phyloP scores from a whole-genome alignment of 53 echinoderm and acorn worm species.

The Crossaster papposus region DNA sequence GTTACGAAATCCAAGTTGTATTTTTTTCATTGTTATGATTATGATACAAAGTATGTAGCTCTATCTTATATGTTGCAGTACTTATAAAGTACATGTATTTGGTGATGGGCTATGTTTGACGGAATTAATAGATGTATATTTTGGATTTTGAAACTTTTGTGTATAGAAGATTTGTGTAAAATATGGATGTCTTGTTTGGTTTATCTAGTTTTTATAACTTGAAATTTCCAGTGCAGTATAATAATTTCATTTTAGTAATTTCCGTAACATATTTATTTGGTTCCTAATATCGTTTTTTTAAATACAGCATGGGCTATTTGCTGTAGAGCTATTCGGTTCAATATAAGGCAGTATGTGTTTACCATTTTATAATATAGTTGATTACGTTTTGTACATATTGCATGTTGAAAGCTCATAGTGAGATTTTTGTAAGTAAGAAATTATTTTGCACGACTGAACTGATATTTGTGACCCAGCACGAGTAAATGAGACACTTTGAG shows the following conservation, averaged over 20 bases:
- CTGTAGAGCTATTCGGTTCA: neutral
- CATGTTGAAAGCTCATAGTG: neutral
- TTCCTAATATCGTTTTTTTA: neutral
- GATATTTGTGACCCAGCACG: no score
- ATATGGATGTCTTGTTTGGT: neutral
- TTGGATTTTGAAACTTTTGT: neutral
- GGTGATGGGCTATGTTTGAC: neutral
- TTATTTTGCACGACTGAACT: neutral
- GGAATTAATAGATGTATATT: neutral
- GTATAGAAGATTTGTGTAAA: neutral
- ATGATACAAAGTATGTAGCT: neutral
- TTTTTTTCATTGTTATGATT: neutral
- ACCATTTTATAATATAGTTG: neutral
- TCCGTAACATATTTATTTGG: neutral
- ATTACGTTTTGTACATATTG: neutral
- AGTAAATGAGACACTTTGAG: no score
- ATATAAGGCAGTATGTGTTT: neutral
- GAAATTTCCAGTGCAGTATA: neutral
- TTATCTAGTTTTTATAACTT: neutral
- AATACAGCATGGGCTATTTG: neutral
- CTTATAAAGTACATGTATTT: conserved; percentile 33
- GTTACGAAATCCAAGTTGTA: no score
- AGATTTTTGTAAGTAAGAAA: neutral
- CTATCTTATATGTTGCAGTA: conserved; percentile 2
- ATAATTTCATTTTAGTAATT: neutral